Conservation (phyloP, 92 coral and sea anemone species). For the Muricea muricata region DNA sequence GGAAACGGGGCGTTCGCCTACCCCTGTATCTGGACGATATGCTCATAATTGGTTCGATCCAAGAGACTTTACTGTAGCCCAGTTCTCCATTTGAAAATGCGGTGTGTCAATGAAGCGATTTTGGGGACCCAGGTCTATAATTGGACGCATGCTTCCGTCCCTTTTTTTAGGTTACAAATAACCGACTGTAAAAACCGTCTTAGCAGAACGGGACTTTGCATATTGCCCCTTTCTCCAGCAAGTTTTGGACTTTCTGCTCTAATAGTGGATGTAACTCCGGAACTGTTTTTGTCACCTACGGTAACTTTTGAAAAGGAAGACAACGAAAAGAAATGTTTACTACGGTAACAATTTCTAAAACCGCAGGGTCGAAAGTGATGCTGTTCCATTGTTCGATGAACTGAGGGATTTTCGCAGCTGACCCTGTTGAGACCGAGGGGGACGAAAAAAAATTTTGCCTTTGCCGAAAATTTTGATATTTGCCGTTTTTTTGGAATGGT, state of each 20-base stretch:
- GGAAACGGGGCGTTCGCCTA: no score
- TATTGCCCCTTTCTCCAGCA: slow-evolving; percentile 62
- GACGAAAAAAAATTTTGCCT: no score
- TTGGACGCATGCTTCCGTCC: slow-evolving; percentile 66
- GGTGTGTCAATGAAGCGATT: slow-evolving; percentile 1
- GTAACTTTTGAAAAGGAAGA: background rate
- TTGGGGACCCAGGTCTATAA: slow-evolving; percentile 53
- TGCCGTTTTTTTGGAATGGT: no score
- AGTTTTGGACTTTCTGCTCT: slow-evolving; percentile 53
- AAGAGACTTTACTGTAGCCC: no score
- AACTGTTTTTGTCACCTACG: background rate
- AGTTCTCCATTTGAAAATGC: slow-evolving; percentile 1
- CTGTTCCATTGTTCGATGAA: no score
- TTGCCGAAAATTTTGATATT: no score
- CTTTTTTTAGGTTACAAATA: no score
- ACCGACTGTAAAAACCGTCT: slow-evolving; percentile 48
- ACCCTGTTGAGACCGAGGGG: no score
- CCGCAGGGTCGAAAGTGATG: slow-evolving; percentile 57
- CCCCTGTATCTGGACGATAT: no score
- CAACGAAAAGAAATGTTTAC: slow-evolving; percentile 15
- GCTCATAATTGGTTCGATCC: no score
- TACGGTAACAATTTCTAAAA: slow-evolving; percentile 18
- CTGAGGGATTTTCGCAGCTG: no score
- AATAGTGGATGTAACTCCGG: background rate
- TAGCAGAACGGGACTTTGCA: slow-evolving; percentile 41